Evolutionary conservation across 2,113 vertebrate genomes (phyloP), one percentile per base, ranked within the genome.

Genomic region (Macrotus californicus): DNA sequence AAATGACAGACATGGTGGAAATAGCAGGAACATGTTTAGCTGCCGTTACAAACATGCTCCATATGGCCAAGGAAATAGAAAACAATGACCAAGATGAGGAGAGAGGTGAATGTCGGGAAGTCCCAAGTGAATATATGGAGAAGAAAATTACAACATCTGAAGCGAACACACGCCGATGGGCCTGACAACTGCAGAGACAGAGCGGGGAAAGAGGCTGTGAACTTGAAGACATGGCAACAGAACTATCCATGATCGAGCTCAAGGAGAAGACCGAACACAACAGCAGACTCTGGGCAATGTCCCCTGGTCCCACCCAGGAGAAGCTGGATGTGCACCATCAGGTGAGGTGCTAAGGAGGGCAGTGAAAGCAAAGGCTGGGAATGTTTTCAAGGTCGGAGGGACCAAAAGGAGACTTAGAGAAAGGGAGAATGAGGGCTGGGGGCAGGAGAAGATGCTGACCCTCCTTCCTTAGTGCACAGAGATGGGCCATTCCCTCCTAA

Each of bases 241-340:
- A 67, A 15, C 19, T 12, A 8, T 18, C 13, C 15, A 52, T 2
- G 15, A 41, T 1, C 69, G 50, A 86, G 43, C 19, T 56, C 19
- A 36, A 0, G 16, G 36, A 26, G n/a, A 34, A 26, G 7, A 50
- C 11, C 0, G 12, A 13, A 1, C 41, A 61, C 43, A 31, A 6
- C 21, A 6, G 39, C 15, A 31, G n/a, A 50, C 73, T 41, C 21
- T 7, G 22, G 43, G 18, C 43, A 21, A 9, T 2, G 19, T 12
- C 26, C 54, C 56, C 36, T 14, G 43, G 19, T 46, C 31, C 34
- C 7, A 34, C 26, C 10, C 1, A 22, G 59, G 39, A 66, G 52
- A 70, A 46, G 48, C 0, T 72, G 36, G 7, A 10, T 3, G 15
- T 48, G 19, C 56, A 39, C 2, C 1, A 11, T 75, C 50, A 54